Conservation (phyloP, 2,113 vertebrate species). For the Sardina pilchardus region DNA sequence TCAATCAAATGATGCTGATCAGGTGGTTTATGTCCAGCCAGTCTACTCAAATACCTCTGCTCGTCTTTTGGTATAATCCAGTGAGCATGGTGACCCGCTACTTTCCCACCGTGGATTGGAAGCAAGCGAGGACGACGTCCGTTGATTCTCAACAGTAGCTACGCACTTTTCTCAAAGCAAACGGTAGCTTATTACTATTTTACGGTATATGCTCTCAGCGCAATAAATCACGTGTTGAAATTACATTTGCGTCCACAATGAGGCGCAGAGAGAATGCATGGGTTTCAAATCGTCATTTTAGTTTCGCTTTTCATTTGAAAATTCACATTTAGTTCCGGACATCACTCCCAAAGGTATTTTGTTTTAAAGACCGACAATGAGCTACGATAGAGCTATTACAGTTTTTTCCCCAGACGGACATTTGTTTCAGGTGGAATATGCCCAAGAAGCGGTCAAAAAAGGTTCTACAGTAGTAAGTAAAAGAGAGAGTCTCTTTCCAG, state of each 20-base stretch:
- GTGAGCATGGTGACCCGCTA: slow-evolving; percentile 41
- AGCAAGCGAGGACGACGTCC: slow-evolving; percentile 21
- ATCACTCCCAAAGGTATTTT: neutral
- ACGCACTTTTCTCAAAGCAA: slow-evolving; percentile 25
- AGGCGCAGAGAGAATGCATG: slow-evolving; percentile 62
- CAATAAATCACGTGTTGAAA: slow-evolving; percentile 28
- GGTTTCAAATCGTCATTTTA: slow-evolving; percentile 53
- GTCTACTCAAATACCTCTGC: slow-evolving; percentile 14
- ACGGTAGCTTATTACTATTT: neutral
- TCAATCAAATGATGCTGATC: neutral
- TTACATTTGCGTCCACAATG: slow-evolving; percentile 41
- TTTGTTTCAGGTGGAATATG: slow-evolving; percentile 86
- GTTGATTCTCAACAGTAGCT: slow-evolving; percentile 54
- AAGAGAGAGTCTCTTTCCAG: neutral
- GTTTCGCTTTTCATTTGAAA: slow-evolving; percentile 52
- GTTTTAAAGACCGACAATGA: slow-evolving; percentile 63
- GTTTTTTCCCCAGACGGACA: slow-evolving; percentile 86
- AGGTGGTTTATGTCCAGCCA: neutral
- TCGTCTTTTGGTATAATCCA: slow-evolving; percentile 62
- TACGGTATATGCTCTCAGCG: neutral
- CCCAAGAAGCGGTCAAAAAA: slow-evolving; percentile 86
- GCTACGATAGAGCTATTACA: slow-evolving; percentile 85
- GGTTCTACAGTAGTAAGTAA: slow-evolving; percentile 81
- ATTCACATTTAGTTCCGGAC: neutral
- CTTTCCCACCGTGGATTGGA: slow-evolving; percentile 25